These are phyloP conservation scores for Aythya baeri DNA, from an alignment of 2,113 vertebrate species.

Conservation along the genomic window DNA sequence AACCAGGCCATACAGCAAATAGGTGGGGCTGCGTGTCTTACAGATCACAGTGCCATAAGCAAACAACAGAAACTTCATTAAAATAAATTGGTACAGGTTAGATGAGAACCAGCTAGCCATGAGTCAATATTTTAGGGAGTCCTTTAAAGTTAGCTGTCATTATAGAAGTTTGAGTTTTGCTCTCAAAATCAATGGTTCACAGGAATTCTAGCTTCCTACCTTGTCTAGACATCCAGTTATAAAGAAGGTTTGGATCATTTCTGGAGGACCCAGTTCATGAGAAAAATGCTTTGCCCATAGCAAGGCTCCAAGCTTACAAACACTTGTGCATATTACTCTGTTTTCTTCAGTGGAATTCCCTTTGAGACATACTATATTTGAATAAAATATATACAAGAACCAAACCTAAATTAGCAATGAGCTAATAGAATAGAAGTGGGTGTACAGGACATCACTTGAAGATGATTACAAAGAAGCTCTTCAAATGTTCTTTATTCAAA, in stretches of 20 bases:
- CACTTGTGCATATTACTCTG: not conserved
- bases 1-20: rapidly evolving
- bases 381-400: not conserved
- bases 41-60: rapidly evolving
- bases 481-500: not conserved
- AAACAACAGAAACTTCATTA: not conserved
- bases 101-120: not conserved
- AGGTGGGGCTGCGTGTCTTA: not conserved
- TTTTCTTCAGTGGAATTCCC: not conserved
- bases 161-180: not conserved
- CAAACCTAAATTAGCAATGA: not conserved
- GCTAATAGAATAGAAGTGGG: not conserved
- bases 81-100: not conserved
- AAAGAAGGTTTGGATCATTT: not conserved
- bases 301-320: not conserved
- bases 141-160: not conserved
- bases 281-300: not conserved
- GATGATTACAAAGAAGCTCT: not conserved
- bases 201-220: not conserved
- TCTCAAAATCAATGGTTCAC: not conserved
- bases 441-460: not conserved
- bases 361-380: not conserved
- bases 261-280: not conserved
- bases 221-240: not conserved
- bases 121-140: not conserved